Conservation (phyloP, 2,797 vertebrate species). For the Sebastes oblongus region DNA sequence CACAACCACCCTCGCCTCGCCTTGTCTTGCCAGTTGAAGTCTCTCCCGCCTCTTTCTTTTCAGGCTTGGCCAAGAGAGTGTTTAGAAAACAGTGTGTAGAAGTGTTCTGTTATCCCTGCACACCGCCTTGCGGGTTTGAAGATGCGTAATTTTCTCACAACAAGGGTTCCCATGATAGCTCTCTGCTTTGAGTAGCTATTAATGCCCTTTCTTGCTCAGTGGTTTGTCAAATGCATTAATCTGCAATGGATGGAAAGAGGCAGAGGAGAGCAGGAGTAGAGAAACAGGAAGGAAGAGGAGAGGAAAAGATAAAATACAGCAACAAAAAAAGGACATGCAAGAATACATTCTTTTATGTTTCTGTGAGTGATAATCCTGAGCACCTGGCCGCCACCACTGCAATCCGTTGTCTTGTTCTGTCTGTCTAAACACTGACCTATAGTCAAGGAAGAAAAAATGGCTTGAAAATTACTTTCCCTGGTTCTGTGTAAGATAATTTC, state of each 20-base stretch:
- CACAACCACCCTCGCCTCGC: conserved; percentile 14
- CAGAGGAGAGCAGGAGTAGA: neutral
- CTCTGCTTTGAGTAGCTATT: conserved; percentile 83
- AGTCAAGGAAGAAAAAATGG: conserved; percentile 24
- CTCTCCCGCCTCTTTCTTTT: conserved; percentile 47
- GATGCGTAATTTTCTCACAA: conserved; percentile 77
- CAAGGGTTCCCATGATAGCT: conserved; percentile 79
- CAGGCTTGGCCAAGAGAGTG: conserved; percentile 59
- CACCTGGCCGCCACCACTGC: neutral
- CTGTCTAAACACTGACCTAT: conserved; percentile 20
- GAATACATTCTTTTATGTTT: neutral
- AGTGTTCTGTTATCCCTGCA: conserved; percentile 56
- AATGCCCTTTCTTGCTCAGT: conserved; percentile 84
- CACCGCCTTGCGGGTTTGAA: conserved; percentile 57
- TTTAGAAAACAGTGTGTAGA: conserved; percentile 59
- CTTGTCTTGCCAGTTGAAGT: conserved; percentile 54
- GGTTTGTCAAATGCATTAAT: conserved; percentile 84
- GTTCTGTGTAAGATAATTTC: conserved; percentile 9
- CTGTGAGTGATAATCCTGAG: neutral
- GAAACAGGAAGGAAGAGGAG: conserved; percentile 4
- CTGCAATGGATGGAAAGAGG: conserved; percentile 56
- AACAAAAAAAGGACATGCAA: neutral
- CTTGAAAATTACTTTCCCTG: conserved; percentile 15
- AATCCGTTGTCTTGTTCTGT: conserved; percentile 21
- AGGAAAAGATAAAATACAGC: neutral